A percentile compares a stretch with the other conserved stretches of the same genome.
These are phyloP conservation scores for Thereva nobilitata DNA, from an alignment of 2,888 invertebrate genomes.

Conservation along the genomic window DNA sequence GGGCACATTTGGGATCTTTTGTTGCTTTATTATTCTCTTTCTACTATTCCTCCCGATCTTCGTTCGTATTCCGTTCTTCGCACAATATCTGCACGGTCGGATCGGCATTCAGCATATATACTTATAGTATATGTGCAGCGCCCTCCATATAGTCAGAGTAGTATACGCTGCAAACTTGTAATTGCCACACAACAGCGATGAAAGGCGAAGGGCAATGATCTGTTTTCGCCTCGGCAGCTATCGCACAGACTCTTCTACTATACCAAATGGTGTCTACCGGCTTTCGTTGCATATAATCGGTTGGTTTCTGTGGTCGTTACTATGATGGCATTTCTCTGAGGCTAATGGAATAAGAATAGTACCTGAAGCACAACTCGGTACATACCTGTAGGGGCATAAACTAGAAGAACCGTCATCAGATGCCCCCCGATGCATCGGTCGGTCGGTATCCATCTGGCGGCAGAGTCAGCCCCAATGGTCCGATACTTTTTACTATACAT, in stretches of 20 bases:
- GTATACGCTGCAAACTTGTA: slow-evolving; percentile 17
- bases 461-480: background rate
- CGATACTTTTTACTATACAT: background rate
- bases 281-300: too few species aligned
- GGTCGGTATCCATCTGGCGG: too few species aligned
- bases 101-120: slow-evolving; percentile 5
- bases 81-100: slow-evolving; percentile 12
- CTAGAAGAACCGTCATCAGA: background rate
- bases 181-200: slow-evolving; percentile 21
- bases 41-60: slow-evolving; percentile 18
- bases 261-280: too few species aligned
- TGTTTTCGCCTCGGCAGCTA: background rate
- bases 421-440: too few species aligned
- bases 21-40: slow-evolving; percentile 16
- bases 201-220: slow-evolving; percentile 29
- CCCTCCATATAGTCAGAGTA: background rate
- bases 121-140: slow-evolving; percentile 17
- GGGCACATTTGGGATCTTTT: slow-evolving; percentile 9
- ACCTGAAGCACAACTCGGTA: slow-evolving; percentile 6
- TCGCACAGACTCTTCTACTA: background rate
- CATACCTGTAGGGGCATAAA: slow-evolving; percentile 5
- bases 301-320: slow-evolving; percentile 8
- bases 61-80: slow-evolving; percentile 22
- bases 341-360: slow-evolving; percentile 22
- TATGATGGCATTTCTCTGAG: slow-evolving; percentile 15